These are phyloP conservation scores for Candidula unifasciata DNA, from an alignment of 2,888 invertebrate genomes.

Conservation along the genomic window DNA sequence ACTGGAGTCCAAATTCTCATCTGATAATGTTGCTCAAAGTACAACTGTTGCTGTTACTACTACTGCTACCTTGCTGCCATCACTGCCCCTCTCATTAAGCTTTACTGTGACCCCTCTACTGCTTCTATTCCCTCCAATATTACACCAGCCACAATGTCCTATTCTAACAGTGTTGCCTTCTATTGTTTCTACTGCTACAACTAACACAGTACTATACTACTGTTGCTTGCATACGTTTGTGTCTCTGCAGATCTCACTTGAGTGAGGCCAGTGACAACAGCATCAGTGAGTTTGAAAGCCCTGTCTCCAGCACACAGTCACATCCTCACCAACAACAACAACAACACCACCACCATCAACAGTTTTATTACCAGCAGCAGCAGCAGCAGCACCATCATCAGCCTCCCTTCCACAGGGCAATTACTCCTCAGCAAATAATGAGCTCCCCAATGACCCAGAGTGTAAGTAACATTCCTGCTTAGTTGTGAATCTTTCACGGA, in stretches of 20 bases:
- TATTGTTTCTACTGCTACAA: no score
- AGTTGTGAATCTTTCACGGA: no score
- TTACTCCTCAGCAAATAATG: constrained; percentile 54
- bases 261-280: constrained; percentile 55
- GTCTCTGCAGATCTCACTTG: constrained; percentile 32
- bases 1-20: no score
- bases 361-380: constrained; percentile 56
- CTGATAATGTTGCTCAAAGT: no score
- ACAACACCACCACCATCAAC: constrained; percentile 57
- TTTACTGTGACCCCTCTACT: no score
- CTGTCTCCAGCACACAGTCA: constrained; percentile 55
- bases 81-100: no score
- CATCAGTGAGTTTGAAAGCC: constrained; percentile 69
- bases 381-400: constrained; percentile 55
- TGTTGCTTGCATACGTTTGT: background rate
- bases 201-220: no score
- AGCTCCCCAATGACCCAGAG: constrained; percentile 56
- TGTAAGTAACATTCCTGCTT: constrained; percentile 9
- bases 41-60: no score
- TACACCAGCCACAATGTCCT: no score
- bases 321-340: constrained; percentile 50
- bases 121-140: no score
- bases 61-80: no score
- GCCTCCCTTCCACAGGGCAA: constrained; percentile 54
- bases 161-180: no score